Percentiles rank a stretch among this genome's conserved stretches.
phyloP scores from a whole-genome alignment of 2,113 vertebrate species.

The Dryoscopus gambensis region DNA sequence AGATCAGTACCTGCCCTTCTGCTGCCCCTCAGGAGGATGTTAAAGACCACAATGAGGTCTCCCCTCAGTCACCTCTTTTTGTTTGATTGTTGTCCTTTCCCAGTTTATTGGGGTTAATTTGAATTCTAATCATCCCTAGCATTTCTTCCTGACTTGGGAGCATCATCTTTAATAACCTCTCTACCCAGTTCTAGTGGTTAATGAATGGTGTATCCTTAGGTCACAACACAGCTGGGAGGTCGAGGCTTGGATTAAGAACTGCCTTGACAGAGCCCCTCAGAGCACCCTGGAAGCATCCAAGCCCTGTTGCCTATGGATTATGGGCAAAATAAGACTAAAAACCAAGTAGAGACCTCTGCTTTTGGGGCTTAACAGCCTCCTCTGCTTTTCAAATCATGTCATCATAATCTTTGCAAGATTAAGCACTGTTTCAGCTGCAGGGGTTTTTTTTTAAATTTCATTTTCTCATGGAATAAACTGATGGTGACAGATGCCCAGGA shows the following conservation, averaged over 20 bases:
- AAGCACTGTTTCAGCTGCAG: not conserved
- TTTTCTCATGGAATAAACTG: not conserved
- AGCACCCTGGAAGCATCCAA: not conserved
- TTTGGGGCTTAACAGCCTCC: not conserved
- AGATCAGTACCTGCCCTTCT: not conserved
- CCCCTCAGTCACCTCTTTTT: not conserved
- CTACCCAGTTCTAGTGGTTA: not conserved
- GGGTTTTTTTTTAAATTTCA: not conserved
- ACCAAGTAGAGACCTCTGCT: not conserved
- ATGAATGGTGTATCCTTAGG: not conserved
- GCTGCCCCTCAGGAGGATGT: not conserved
- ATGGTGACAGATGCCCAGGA: not conserved
- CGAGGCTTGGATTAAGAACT: not conserved
- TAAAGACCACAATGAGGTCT: not conserved
- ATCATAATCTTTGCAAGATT: constrained; percentile 26
- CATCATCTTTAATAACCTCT: not conserved
- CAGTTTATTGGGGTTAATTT: not conserved
- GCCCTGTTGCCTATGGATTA: not conserved
- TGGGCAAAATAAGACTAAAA: not conserved
- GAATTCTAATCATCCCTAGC: not conserved
- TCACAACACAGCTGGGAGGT: not conserved
- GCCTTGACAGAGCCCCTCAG: not conserved
- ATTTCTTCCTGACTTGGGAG: not conserved
- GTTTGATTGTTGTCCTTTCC: not conserved
- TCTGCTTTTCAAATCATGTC: not conserved